A percentile compares a stretch with the other conserved stretches of the same genome.
phyloP scores from a whole-genome alignment of 2,113 vertebrate species.

The Nothoprocta pentlandii region DNA sequence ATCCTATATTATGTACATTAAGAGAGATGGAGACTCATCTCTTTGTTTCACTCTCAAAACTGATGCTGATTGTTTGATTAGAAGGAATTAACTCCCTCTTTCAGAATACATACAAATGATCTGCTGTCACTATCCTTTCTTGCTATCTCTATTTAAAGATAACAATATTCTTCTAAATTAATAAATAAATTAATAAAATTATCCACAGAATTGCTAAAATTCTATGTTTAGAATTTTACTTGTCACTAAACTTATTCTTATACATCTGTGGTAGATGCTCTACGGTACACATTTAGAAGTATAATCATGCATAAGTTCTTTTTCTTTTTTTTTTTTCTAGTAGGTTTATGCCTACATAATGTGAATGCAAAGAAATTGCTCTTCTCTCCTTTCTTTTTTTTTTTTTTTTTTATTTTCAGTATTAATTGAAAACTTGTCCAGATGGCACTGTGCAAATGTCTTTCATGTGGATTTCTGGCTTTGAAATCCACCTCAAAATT shows the following conservation, averaged over 20 bases:
- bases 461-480: conserved; percentile 54
- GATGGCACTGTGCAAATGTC: conserved; percentile 60
- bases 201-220: neutral
- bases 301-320: neutral
- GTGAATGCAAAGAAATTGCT: conserved; percentile 30
- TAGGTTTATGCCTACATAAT: neutral
- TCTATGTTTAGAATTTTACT: neutral
- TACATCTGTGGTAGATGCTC: neutral
- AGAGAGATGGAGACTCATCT: neutral
- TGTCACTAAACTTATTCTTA: neutral
- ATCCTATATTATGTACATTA: neutral
- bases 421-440: conserved; percentile 62
- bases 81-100: neutral
- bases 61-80: neutral
- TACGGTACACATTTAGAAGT: neutral
- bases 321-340: neutral
- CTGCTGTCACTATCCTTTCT: neutral
- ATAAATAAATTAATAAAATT: neutral
- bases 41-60: neutral
- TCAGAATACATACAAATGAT: neutral
- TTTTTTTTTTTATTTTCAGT: conserved; percentile 53
- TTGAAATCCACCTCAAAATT: conserved; percentile 52
- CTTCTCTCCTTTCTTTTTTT: conserved; percentile 13
- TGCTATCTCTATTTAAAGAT: neutral
- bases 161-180: neutral